Conservation (phyloP, 1,140 invertebrate genomes). For the Papilio glaucus region DNA sequence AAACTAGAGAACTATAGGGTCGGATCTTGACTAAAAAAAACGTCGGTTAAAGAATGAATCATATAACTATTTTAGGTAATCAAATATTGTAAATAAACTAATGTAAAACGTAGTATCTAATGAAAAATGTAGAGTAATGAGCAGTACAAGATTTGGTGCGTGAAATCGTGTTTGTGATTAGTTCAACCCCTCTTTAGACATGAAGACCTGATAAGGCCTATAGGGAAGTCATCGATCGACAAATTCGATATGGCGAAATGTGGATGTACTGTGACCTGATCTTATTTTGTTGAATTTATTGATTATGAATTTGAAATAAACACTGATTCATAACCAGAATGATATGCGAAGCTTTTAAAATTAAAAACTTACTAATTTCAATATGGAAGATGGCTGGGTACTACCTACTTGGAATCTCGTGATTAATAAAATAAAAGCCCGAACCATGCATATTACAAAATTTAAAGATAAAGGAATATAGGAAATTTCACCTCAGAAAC, state of each 20-base stretch:
- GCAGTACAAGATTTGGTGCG: conserved; percentile 1
- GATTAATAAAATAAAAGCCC: no score
- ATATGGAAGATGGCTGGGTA: no score
- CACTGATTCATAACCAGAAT: no score
- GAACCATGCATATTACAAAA: no score
- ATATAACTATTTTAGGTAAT: neutral
- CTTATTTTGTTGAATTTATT: no score
- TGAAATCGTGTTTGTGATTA: conserved; percentile 10
- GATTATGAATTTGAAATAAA: neutral
- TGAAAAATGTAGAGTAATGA: no score
- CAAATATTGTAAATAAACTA: neutral
- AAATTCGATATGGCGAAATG: conserved; percentile 1
- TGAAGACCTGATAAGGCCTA: conserved; percentile 1
- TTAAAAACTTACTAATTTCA: no score
- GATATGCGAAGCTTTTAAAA: no score
- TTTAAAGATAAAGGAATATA: no score
- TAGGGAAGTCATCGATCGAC: neutral
- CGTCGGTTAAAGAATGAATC: neutral
- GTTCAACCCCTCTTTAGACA: neutral
- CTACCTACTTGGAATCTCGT: no score
- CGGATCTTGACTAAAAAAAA: neutral
- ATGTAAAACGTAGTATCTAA: neutral
- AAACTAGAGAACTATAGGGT: neutral
- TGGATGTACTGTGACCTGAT: neutral
- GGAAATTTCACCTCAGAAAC: no score